Evolutionary conservation across 2,797 vertebrate genomes (phyloP).

Genomic region (Sebastiscus tertius): DNA sequence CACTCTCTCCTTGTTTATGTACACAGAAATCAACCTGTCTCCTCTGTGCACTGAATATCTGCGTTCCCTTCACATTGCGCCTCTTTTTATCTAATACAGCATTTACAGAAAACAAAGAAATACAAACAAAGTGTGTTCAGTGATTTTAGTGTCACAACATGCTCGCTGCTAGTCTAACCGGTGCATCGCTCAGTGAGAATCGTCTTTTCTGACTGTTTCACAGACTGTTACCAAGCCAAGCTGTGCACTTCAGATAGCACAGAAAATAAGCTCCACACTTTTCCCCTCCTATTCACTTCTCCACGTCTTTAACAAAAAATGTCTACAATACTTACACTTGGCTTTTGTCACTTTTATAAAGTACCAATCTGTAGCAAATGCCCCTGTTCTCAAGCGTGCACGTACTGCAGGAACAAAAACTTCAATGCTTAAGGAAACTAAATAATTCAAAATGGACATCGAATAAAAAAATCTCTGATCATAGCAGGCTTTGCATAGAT

Average conservation of each 20-base stretch:
- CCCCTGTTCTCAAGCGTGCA: background rate
- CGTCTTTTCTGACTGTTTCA: background rate
- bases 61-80: conserved; percentile 4
- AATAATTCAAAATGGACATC: background rate
- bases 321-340: too few relatives aligned
- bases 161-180: background rate
- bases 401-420: background rate
- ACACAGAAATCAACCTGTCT: conserved; percentile 67
- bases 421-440: background rate
- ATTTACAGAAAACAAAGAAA: conserved; percentile 37
- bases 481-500: conserved; percentile 2
- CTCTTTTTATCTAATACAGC: conserved; percentile 12
- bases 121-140: background rate
- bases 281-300: too few relatives aligned
- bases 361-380: background rate
- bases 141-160: conserved; percentile 3
- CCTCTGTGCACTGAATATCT: conserved; percentile 16
- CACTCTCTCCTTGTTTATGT: conserved; percentile 86
- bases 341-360: background rate
- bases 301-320: too few relatives aligned
- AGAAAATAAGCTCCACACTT: too few relatives aligned
- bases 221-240: background rate
- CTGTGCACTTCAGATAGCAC: background rate
- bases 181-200: background rate
- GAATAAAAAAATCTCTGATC: background rate